These are phyloP conservation scores for Noctua fimbriata DNA, from an alignment of 2,888 invertebrate species.

Conservation along the genomic window DNA sequence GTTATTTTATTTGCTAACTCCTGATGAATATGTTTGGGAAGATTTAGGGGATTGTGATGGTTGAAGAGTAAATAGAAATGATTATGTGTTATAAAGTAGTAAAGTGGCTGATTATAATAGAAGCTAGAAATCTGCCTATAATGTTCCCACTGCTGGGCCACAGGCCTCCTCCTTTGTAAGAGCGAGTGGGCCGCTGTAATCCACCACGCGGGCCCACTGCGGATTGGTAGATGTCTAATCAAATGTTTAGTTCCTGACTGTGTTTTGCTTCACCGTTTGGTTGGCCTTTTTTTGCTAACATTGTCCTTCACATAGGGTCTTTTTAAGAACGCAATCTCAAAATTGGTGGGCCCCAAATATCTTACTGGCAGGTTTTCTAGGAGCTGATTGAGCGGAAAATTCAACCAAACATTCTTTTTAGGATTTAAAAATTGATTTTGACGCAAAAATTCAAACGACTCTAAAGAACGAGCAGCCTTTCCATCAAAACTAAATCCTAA, in stretches of 20 bases:
- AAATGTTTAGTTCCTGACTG: not conserved
- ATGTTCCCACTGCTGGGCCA: not conserved
- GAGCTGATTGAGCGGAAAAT: not conserved
- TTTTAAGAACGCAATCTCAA: not conserved
- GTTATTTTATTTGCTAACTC: slow-evolving; percentile 51
- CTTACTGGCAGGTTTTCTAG: not conserved
- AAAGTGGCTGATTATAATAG: not conserved
- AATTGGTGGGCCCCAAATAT: not conserved
- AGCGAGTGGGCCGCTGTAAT: not conserved
- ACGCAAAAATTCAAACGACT: not conserved
- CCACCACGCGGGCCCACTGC: not conserved
- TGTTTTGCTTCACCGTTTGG: not conserved
- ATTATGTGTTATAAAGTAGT: not conserved
- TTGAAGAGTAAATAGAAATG: not conserved
- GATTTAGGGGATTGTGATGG: slow-evolving; percentile 5
- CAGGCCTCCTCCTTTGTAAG: not conserved
- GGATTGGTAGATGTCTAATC: not conserved
- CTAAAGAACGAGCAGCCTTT: slow-evolving; percentile 1
- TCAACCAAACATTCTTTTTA: not conserved
- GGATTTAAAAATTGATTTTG: not conserved
- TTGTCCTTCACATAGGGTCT: not conserved
- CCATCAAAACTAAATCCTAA: slow-evolving; percentile 44
- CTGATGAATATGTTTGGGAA: slow-evolving; percentile 45
- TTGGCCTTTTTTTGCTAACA: not conserved
- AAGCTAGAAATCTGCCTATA: not conserved